Conservation (phyloP, 2,797 vertebrate genomes). For the Varecia variegata region DNA sequence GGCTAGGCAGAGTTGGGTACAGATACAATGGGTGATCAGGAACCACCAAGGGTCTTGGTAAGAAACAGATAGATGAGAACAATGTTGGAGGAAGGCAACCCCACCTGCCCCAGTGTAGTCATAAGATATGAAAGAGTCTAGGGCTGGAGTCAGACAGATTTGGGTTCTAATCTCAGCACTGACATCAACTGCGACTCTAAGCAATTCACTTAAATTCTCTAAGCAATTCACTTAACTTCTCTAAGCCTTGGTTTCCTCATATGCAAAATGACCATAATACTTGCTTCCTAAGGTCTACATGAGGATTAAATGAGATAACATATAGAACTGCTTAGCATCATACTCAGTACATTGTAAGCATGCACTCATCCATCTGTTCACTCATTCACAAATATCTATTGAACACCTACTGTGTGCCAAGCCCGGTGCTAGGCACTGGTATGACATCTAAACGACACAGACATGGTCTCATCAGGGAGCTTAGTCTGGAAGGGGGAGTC, state of each 20-base stretch:
- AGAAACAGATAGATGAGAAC: not conserved
- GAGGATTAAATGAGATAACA: not conserved
- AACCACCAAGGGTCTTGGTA: not conserved
- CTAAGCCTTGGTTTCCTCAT: not conserved
- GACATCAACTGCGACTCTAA: not conserved
- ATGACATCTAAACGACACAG: not conserved
- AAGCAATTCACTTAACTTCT: not conserved
- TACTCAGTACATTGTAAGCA: not conserved
- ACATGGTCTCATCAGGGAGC: not conserved
- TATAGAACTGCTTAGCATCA: not conserved
- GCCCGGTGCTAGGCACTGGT: not conserved
- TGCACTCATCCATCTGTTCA: not conserved
- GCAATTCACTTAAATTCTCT: not conserved
- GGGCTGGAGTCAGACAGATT: not conserved
- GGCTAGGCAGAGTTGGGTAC: not conserved
- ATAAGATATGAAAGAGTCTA: not conserved
- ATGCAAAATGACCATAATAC: not conserved
- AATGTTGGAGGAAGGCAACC: not conserved
- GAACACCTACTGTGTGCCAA: no score
- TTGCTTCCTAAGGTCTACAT: not conserved
- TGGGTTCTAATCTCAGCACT: not conserved
- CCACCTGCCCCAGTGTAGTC: not conserved
- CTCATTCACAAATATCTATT: not conserved
- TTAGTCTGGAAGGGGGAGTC: not conserved
- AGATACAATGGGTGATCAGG: not conserved